These are phyloP conservation scores for Camponotus vicinus DNA, from an alignment of 1,140 invertebrate genomes.

Conservation along the genomic window DNA sequence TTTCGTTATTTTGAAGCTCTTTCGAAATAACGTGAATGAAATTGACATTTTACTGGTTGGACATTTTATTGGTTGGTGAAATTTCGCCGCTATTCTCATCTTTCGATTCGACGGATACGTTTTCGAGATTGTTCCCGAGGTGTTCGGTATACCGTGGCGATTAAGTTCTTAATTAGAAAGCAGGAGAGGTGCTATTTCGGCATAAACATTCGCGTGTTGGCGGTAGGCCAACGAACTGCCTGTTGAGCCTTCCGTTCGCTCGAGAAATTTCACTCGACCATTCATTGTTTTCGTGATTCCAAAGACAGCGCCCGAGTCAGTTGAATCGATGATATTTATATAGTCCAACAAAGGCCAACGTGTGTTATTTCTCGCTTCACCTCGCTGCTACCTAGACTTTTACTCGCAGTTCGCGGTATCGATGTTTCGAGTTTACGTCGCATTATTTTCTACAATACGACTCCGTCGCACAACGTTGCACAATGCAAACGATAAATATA, in stretches of 20 bases:
- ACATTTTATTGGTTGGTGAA: neutral
- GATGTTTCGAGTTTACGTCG: conserved; percentile 34
- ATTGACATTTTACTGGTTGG: neutral
- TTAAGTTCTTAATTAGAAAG: conserved; percentile 14
- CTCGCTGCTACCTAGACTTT: conserved; percentile 20
- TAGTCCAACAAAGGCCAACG: conserved; percentile 42
- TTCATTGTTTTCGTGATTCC: conserved; percentile 48
- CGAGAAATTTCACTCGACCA: conserved; percentile 8
- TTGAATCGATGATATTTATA: conserved; percentile 59
- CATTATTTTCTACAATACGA: conserved; percentile 56
- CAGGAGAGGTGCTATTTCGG: neutral
- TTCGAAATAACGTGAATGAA: neutral
- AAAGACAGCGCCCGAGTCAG: conserved; percentile 29
- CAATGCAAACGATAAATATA: conserved; percentile 53
- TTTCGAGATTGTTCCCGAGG: neutral
- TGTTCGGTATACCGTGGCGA: neutral
- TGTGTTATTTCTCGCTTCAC: conserved; percentile 55
- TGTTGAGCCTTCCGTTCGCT: conserved; percentile 56
- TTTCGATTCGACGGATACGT: neutral
- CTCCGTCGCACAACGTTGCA: conserved; percentile 10
- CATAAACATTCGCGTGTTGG: conserved; percentile 50
- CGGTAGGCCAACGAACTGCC: conserved; percentile 66
- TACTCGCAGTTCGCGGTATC: conserved; percentile 40
- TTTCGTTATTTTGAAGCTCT: neutral
- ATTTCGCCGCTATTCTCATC: neutral